These are phyloP conservation scores for Lithobates sylvaticus DNA, from an alignment of 2,797 vertebrate genomes.

Conservation along the genomic window DNA sequence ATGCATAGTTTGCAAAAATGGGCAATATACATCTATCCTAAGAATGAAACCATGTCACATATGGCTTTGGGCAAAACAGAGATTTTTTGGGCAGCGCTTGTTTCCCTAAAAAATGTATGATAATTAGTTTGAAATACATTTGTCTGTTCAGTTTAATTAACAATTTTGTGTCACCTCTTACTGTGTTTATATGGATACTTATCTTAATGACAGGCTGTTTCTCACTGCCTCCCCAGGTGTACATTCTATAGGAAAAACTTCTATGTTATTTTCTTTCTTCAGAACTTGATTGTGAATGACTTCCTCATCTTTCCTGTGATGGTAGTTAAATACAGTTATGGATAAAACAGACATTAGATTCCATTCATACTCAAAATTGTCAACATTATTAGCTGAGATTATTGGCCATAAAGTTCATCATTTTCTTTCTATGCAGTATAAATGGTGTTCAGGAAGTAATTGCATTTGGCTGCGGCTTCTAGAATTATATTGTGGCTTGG, in stretches of 20 bases:
- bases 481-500: not conserved
- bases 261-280: constrained; percentile 2
- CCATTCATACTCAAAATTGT: not conserved
- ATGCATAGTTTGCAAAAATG: too few species aligned
- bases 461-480: too few species aligned
- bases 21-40: too few species aligned
- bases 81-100: too few species aligned
- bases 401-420: not conserved
- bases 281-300: constrained; percentile 28
- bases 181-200: constrained; percentile 1
- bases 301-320: constrained; percentile 49
- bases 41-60: too few species aligned
- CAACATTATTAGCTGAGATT: not conserved
- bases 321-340: not conserved
- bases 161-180: not conserved
- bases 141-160: too few species aligned
- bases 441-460: not conserved
- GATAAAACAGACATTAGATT: not conserved
- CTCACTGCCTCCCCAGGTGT: not conserved
- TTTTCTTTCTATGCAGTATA: not conserved
- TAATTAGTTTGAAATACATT: too few species aligned
- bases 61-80: too few species aligned
- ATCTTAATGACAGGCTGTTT: constrained; percentile 1
- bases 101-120: too few species aligned
- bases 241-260: not conserved